Evolutionary conservation across 2,888 invertebrate genomes (phyloP).

Genomic region (Amphipyra tragopoginis): DNA sequence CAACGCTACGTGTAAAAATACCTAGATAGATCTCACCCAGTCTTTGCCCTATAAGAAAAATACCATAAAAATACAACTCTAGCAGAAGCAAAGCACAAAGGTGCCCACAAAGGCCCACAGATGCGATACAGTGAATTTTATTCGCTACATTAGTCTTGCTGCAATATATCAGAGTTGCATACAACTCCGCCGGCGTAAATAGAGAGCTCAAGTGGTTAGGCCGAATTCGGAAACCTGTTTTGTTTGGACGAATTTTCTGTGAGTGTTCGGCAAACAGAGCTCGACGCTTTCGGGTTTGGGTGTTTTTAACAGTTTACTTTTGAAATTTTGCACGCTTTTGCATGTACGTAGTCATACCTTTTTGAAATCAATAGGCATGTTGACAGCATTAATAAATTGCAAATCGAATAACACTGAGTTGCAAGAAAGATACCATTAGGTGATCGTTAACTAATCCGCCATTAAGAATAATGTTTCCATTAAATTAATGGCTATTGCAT

Average conservation of each 20-base stretch:
- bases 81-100: conserved; percentile 31
- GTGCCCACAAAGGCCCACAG: conserved; percentile 18
- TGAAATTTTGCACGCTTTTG: no score
- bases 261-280: not conserved
- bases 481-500: no score
- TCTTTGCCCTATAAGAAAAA: not conserved
- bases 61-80: conserved; percentile 7
- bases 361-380: no score
- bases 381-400: no score
- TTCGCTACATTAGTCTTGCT: conserved; percentile 55
- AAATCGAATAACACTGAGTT: no score
- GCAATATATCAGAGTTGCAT: conserved; percentile 56
- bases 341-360: no score
- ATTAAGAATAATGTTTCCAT: no score
- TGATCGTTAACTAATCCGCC: no score
- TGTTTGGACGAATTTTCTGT: conserved; percentile 1
- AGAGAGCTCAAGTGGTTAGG: conserved; percentile 12
- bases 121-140: conserved; percentile 54
- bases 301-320: no score
- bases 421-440: no score
- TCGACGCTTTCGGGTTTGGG: not conserved
- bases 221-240: conserved; percentile 5
- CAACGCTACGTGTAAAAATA: no score
- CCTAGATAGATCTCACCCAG: not conserved
- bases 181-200: conserved; percentile 25